Base-by-base conservation (phyloP, 2,888 invertebrate species). In the Fabriciana adippe region DNA sequence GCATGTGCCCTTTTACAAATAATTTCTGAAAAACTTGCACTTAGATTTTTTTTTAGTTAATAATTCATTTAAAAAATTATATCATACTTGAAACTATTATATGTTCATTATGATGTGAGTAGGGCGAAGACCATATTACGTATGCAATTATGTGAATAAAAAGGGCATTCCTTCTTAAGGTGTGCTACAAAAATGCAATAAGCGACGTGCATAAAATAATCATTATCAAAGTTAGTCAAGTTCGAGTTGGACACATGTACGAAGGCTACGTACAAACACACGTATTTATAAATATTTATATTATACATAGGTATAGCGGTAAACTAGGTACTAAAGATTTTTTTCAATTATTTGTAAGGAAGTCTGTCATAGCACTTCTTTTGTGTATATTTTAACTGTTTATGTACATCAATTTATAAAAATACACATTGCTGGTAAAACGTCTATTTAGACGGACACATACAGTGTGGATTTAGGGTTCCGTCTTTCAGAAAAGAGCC, bases 81-180 rank as follows among this genome's bases (percentile, higher is more conserved):
- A 1, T 21, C 15, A 57, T n/a, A 57, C 47, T 57, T 45, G 45
- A n/a, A 16, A 14, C 18, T 4, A 5, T 51, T 14, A 51, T 16
- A 14, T 18, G 2, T 16, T 50, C 18, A 16, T 51, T 15, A 48
- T 48, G n/a, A 48, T 48, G n/a, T n/a, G 13, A 59, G 26, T 3
- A 45, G 21, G 31, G 53, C 14, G 13, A 14, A 14, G 51, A 48
- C 13, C 51, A 64, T 60, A 48, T 70, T 69, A 69, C 47, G 48
- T 51, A 67, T 69, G 66, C 63, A 55, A 21, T 55, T 64, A 61
- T 69, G 70, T 68, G 54, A 47, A 48, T 56, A 73, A 71, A 72
- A 72, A 72, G 63, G 63, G 59, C 64, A 66, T 70, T 67, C 67
- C 65, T 57, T 66, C 5, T 21, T 41, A n/a, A 5, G n/a, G 15